These are phyloP conservation scores for Phalanger gymnotis DNA, from an alignment of 2,797 vertebrate species.

Conservation along the genomic window DNA sequence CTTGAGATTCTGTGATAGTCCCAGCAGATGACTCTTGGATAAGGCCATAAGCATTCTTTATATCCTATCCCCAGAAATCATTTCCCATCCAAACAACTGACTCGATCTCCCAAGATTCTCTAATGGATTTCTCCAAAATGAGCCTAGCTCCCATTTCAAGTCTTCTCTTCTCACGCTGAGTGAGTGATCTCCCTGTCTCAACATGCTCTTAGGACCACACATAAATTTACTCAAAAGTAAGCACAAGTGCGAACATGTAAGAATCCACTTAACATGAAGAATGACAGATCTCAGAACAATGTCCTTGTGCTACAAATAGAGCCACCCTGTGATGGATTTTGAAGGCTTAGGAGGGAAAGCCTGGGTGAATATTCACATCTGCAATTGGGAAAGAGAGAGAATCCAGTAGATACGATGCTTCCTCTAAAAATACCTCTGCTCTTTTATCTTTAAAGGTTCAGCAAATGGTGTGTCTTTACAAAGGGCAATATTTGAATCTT, in stretches of 20 bases:
- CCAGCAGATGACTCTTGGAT: background rate
- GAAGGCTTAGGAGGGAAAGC: slow-evolving; percentile 44
- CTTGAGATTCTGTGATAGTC: background rate
- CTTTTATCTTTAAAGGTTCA: slow-evolving; percentile 2
- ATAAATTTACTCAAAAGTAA: slow-evolving; percentile 70
- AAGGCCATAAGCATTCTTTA: background rate
- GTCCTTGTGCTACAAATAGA: slow-evolving; percentile 19
- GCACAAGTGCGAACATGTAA: slow-evolving; percentile 51
- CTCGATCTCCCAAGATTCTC: background rate
- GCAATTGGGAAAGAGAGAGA: slow-evolving; percentile 38
- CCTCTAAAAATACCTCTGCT: background rate
- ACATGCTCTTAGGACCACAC: slow-evolving; percentile 51
- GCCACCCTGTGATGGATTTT: background rate
- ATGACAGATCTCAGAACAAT: slow-evolving; percentile 56
- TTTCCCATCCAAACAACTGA: slow-evolving; percentile 2
- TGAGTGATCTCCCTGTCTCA: slow-evolving; percentile 47
- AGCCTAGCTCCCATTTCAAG: background rate
- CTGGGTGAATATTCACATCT: slow-evolving; percentile 5
- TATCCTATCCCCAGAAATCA: background rate
- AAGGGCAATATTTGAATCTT: slow-evolving; percentile 46
- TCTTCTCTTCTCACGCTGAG: slow-evolving; percentile 2
- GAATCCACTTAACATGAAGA: slow-evolving; percentile 63
- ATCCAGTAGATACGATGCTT: background rate
- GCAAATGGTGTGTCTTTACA: background rate
- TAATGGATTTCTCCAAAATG: slow-evolving; percentile 10